These are phyloP conservation scores for Tragelaphus scriptus DNA, from an alignment of 2,113 vertebrate species.

Conservation along the genomic window DNA sequence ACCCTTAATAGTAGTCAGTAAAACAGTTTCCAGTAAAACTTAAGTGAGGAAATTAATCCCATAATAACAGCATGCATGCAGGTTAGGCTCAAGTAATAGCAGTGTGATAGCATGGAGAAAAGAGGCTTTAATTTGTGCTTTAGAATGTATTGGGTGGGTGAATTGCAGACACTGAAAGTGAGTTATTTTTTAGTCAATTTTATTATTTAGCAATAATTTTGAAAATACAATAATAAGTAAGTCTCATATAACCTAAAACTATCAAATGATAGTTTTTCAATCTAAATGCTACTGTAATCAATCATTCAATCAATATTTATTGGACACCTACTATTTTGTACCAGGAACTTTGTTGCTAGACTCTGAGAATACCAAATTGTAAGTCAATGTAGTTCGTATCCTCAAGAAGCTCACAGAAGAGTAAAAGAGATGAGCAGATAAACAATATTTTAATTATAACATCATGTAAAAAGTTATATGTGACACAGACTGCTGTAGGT, in stretches of 20 bases:
- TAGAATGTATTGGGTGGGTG: background rate
- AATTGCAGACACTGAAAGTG: background rate
- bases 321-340: background rate
- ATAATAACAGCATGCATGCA: conserved; percentile 31
- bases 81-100: conserved; percentile 35
- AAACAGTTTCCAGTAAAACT: conserved; percentile 72
- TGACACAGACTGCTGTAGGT: background rate
- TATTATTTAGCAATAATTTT: conserved; percentile 15
- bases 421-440: background rate
- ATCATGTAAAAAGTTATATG: background rate
- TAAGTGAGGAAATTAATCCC: conserved; percentile 56
- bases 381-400: background rate
- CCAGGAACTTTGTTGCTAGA: background rate
- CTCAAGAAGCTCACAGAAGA: background rate
- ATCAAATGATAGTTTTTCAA: background rate
- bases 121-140: background rate
- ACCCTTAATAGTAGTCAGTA: conserved; percentile 55
- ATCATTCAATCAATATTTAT: background rate
- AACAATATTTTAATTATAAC: conserved; percentile 10
- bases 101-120: background rate
- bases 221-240: background rate
- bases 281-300: background rate
- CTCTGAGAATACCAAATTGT: background rate
- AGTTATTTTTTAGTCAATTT: background rate
- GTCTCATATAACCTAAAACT: background rate